phyloP scores from a whole-genome alignment of 2,797 vertebrate species.

The Cryptoblepharus egeriae region DNA sequence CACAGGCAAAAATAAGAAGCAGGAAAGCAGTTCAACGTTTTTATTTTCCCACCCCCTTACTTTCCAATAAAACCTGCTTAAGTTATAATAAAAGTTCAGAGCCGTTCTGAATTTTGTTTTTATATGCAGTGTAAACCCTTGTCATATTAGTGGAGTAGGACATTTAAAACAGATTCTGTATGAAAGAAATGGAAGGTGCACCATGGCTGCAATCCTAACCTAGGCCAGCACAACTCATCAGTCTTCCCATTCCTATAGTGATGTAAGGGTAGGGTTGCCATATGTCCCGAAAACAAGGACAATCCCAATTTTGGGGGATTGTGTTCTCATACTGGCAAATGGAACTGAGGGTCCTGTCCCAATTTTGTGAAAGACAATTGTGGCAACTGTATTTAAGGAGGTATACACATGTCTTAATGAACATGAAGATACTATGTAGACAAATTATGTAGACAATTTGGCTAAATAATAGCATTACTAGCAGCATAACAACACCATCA shows the following conservation, averaged over 20 bases:
- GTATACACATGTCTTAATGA: too few relatives aligned
- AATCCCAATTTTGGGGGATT: too few relatives aligned
- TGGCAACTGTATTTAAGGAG: too few relatives aligned
- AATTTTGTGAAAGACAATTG: too few relatives aligned
- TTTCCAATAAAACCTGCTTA: slow-evolving; percentile 50
- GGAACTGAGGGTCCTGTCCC: too few relatives aligned
- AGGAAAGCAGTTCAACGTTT: slow-evolving; percentile 50
- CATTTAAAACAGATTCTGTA: not conserved
- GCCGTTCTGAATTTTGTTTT: slow-evolving; percentile 24
- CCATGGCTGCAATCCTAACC: not conserved
- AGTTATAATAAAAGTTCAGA: slow-evolving; percentile 49
- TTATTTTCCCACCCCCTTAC: slow-evolving; percentile 14
- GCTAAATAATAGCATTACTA: not conserved
- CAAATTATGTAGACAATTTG: not conserved
- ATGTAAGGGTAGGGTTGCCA: too few relatives aligned
- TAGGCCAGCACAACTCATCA: too few relatives aligned
- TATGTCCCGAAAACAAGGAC: too few relatives aligned
- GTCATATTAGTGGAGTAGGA: slow-evolving; percentile 11
- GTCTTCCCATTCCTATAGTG: too few relatives aligned
- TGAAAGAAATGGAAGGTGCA: too few relatives aligned
- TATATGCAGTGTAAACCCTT: slow-evolving; percentile 12
- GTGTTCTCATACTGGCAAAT: too few relatives aligned
- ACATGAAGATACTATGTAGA: too few relatives aligned
- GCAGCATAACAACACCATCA: not conserved
- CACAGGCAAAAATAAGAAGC: slow-evolving; percentile 57